Evolutionary conservation across 2,797 vertebrate species (phyloP), one percentile per base, ranked within the genome.

Genomic region (Smutsia temminckii): DNA sequence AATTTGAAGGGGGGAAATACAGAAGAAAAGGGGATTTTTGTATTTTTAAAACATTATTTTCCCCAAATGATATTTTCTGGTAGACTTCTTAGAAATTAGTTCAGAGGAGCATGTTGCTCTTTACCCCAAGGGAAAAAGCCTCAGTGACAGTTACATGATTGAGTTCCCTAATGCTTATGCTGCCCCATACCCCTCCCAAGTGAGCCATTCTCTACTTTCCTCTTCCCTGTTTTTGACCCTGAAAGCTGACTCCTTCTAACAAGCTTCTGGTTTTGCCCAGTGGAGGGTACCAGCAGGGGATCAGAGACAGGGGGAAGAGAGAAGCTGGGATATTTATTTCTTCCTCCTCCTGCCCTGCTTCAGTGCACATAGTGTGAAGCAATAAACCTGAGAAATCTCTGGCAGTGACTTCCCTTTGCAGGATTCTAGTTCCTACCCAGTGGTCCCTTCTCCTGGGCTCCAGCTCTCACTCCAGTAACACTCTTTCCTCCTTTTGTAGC

Each of bases 61-160:
- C 53, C 53, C 61, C 74, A 94, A 53, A 53, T 92, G 34, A 1
- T 57, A n/a, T 85, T 94, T 93, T 40, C 85, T 29, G n/a, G 79
- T 32, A 53, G 46, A 77, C 5, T 21, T 86, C 8, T 71, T 59
- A 53, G 84, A 59, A 88, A 68, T 84, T 72, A 64, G 37, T 63
- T 78, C 59, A 78, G 75, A 85, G 84, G 51, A 20, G 6, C 46
- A 1, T 3, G 34, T 21, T 9, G 11, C 6, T 46, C 29, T 16
- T n/a, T n/a, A 29, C 17, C 32, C 14, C 5, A 25, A 8, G 3
- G 17, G 2, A 2, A 18, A 74, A 37, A 66, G 29, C 74, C 64
- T 83, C 3, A 2, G 61, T 11, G 79, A 66, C 69, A 37, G 42
- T 27, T 2, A 1, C 2, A 3, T 32, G n/a, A 37, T 1, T 0